Percentiles rank a stretch among this genome's conserved stretches.
These are phyloP conservation scores for Drosophila macrospina DNA, from an alignment of 2,888 invertebrate genomes.

Conservation along the genomic window DNA sequence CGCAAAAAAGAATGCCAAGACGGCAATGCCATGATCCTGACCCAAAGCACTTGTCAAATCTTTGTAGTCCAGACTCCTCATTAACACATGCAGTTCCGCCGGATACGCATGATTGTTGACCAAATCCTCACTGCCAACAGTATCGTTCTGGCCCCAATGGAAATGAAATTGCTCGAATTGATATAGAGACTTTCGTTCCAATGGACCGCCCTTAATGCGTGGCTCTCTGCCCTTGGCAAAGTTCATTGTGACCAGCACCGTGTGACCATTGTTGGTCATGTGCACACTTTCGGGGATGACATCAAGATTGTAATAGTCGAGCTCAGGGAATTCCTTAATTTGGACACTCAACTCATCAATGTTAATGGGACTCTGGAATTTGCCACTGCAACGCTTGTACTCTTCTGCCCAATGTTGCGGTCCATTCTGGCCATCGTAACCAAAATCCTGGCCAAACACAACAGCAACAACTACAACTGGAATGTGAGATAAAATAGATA, in stretches of 20 bases:
- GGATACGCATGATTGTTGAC: slow-evolving; percentile 87
- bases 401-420: slow-evolving; percentile 18
- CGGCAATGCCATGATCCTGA: slow-evolving; percentile 88
- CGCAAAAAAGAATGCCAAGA: slow-evolving; percentile 15
- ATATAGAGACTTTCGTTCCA: slow-evolving; percentile 8
- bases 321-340: not conserved
- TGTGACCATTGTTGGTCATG: slow-evolving; percentile 26
- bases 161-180: slow-evolving; percentile 89
- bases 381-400: slow-evolving; percentile 19
- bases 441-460: slow-evolving; percentile 16
- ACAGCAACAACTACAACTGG: not conserved
- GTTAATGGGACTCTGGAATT: slow-evolving; percentile 22
- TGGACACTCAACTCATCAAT: slow-evolving; percentile 13
- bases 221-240: slow-evolving; percentile 8
- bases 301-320: not conserved
- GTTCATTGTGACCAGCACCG: slow-evolving; percentile 19
- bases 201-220: slow-evolving; percentile 4
- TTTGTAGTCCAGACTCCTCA: slow-evolving; percentile 89
- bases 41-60: slow-evolving; percentile 87
- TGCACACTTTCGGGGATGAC: not conserved
- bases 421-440: slow-evolving; percentile 4
- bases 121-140: slow-evolving; percentile 90
- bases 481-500: not conserved
- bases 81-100: slow-evolving; percentile 92
- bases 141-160: slow-evolving; percentile 91